Conservation (phyloP, 92 coral and sea anemone species). For the Phenganax stokvisi region DNA sequence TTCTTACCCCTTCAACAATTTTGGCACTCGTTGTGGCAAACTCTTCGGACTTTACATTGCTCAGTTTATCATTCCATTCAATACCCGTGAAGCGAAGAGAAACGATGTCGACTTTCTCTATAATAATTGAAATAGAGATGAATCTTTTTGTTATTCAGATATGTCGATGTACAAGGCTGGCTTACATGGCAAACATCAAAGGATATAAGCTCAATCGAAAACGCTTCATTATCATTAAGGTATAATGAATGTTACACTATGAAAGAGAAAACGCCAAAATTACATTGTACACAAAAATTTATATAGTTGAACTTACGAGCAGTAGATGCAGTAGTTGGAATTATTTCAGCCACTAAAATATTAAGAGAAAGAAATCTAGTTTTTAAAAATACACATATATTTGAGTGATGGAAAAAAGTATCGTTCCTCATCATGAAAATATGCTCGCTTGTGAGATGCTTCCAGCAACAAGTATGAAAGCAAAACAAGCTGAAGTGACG, state of each 20-base stretch:
- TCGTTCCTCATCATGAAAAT: too few relatives aligned
- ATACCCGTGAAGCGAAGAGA: constrained; percentile 29
- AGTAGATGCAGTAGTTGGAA: constrained; percentile 28
- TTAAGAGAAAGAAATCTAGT: neutral
- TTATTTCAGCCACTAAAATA: constrained; percentile 17
- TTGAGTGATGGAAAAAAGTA: neutral
- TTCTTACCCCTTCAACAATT: constrained; percentile 24
- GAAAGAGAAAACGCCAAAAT: too few relatives aligned
- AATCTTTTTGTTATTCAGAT: too few relatives aligned
- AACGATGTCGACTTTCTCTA: constrained; percentile 15
- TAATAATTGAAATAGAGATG: neutral
- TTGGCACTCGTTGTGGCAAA: constrained; percentile 16
- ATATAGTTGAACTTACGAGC: constrained; percentile 3
- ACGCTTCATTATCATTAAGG: too few relatives aligned
- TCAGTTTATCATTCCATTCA: constrained; percentile 39
- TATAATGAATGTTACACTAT: too few relatives aligned
- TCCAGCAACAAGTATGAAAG: too few relatives aligned
- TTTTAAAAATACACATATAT: neutral
- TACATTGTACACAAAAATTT: too few relatives aligned
- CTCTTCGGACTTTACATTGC: constrained; percentile 34
- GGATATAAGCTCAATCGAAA: too few relatives aligned
- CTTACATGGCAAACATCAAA: too few relatives aligned
- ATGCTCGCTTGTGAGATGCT: too few relatives aligned
- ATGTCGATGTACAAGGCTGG: neutral
- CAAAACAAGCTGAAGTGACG: too few relatives aligned